phyloP scores from a whole-genome alignment of 2,888 invertebrate species.

The Entomobrya multifasciata region DNA sequence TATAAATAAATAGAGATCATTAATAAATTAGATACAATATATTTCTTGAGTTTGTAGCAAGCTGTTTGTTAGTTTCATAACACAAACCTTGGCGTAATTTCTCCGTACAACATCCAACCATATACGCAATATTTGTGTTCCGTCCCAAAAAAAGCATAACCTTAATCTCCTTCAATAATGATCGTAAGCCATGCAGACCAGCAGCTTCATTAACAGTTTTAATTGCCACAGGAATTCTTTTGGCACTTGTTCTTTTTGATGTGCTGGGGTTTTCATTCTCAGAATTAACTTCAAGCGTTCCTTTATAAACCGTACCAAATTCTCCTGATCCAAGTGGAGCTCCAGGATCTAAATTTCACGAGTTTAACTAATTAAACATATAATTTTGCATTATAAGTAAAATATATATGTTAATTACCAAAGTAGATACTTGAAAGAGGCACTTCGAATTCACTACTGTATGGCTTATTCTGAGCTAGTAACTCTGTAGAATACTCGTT shows the following conservation, averaged over 20 bases:
- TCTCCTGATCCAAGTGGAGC: neutral
- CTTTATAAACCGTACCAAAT: slow-evolving; percentile 68
- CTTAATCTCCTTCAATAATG: slow-evolving; percentile 64
- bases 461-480: slow-evolving; percentile 53
- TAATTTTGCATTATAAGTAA: neutral
- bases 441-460: slow-evolving; percentile 57
- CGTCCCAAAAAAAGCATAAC: slow-evolving; percentile 63
- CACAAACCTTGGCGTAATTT: slow-evolving; percentile 45
- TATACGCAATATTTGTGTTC: slow-evolving; percentile 47
- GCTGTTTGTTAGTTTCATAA: neutral
- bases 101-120: slow-evolving; percentile 62
- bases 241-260: too few species aligned
- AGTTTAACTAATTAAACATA: too few species aligned
- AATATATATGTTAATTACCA: neutral
- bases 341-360: too few species aligned
- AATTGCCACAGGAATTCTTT: slow-evolving; percentile 62
- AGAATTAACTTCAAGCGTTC: slow-evolving; percentile 5
- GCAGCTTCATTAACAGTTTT: slow-evolving; percentile 58
- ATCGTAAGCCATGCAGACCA: slow-evolving; percentile 15
- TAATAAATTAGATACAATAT: too few species aligned
- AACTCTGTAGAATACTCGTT: slow-evolving; percentile 39
- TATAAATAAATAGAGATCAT: too few species aligned
- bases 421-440: slow-evolving; percentile 23
- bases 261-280: too few species aligned
- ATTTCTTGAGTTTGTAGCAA: too few species aligned